Conservation (phyloP, 2,888 invertebrate species). For the Tetranychus piercei region DNA sequence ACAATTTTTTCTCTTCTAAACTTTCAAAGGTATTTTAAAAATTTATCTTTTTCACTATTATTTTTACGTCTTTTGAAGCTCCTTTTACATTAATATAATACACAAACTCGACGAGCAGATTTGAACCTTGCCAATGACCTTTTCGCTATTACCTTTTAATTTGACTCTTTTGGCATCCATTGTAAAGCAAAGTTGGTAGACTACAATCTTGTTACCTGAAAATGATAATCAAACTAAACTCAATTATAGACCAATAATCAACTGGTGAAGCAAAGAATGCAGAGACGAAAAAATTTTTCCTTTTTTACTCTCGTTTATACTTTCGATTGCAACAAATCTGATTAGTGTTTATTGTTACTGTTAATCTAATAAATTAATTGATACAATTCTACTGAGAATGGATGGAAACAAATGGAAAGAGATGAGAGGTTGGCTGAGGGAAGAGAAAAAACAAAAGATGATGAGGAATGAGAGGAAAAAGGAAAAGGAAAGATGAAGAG, state of each 20-base stretch:
- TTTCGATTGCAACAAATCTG: background rate
- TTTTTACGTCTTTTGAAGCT: no score
- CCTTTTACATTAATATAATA: no score
- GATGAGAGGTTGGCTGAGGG: background rate
- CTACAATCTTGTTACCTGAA: background rate
- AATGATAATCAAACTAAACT: background rate
- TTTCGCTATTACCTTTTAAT: no score
- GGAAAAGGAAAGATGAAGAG: background rate
- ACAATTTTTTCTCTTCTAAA: no score
- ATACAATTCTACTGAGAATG: background rate
- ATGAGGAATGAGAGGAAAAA: background rate
- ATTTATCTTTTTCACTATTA: no score
- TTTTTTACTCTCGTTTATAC: no score
- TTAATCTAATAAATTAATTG: background rate
- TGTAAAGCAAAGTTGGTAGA: background rate
- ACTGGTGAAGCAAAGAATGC: no score
- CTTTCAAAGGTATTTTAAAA: no score
- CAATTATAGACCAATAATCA: background rate
- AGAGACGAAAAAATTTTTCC: no score
- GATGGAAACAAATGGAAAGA: background rate
- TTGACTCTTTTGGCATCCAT: no score
- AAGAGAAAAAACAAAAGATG: background rate
- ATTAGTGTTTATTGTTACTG: background rate
- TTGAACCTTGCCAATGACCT: no score
- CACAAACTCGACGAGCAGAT: no score